These are phyloP conservation scores for Chascanopsetta lugubris DNA, from an alignment of 2,113 vertebrate genomes.

Conservation along the genomic window DNA sequence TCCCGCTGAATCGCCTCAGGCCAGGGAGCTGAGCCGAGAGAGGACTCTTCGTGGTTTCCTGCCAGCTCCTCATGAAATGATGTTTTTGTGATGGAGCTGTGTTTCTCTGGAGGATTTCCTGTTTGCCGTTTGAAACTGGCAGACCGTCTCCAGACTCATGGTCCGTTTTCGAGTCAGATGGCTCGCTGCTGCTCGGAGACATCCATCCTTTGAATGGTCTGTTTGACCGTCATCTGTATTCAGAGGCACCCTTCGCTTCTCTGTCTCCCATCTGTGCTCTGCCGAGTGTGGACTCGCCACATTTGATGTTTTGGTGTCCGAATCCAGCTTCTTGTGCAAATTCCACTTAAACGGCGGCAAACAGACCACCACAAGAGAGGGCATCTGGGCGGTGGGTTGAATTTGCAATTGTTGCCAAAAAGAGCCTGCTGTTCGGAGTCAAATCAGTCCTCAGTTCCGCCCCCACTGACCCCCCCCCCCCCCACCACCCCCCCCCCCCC, in stretches of 20 bases:
- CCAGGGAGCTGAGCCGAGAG: slow-evolving; percentile 34
- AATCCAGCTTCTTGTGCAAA: slow-evolving; percentile 22
- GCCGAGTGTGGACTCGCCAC: not conserved
- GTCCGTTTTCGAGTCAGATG: slow-evolving; percentile 15
- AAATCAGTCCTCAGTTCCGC: slow-evolving; percentile 65
- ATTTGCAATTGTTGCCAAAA: slow-evolving; percentile 70
- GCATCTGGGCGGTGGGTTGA: slow-evolving; percentile 59
- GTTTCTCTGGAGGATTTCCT: slow-evolving; percentile 41
- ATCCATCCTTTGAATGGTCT: slow-evolving; percentile 8
- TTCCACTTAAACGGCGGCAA: slow-evolving; percentile 38
- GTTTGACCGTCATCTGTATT: slow-evolving; percentile 20
- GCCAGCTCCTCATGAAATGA: slow-evolving; percentile 45
- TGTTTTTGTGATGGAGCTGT: slow-evolving; percentile 43
- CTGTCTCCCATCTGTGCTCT: slow-evolving; percentile 11
- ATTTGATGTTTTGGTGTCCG: slow-evolving; percentile 33
- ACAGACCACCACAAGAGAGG: slow-evolving; percentile 36
- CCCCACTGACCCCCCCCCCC: slow-evolving; percentile 64
- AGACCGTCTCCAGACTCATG: slow-evolving; percentile 2
- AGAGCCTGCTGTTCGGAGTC: slow-evolving; percentile 63
- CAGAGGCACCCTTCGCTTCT: not conserved
- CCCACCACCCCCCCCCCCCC: slow-evolving; percentile 65
- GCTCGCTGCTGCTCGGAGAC: not conserved
- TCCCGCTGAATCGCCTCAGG: slow-evolving; percentile 40
- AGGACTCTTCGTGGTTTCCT: slow-evolving; percentile 32
- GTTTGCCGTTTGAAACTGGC: slow-evolving; percentile 24